These are phyloP conservation scores for Sander lucioperca DNA, from an alignment of 2,113 vertebrate species.

Conservation along the genomic window DNA sequence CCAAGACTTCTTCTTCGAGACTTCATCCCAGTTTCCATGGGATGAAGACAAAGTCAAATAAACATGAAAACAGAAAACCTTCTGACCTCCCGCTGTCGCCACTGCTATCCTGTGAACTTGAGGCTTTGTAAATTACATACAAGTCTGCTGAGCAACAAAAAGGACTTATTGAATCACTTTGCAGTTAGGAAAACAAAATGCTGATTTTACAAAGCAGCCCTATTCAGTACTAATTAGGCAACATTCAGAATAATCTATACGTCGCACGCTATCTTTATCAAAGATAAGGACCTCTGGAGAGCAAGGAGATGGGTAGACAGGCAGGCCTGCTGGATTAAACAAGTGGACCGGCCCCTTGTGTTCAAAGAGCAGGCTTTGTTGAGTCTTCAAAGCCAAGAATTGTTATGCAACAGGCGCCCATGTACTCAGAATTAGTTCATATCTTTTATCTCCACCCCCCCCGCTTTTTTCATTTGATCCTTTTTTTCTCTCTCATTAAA, in stretches of 20 bases:
- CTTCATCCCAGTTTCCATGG: no score
- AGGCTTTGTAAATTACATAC: constrained; percentile 33
- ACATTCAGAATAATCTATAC: neutral
- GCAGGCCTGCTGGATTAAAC: constrained; percentile 64
- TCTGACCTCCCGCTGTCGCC: constrained; percentile 16
- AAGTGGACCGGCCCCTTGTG: constrained; percentile 58
- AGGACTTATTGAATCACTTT: neutral
- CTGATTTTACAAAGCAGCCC: neutral
- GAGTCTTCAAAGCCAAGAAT: constrained; percentile 73
- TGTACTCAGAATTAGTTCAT: constrained; percentile 69
- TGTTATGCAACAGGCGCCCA: constrained; percentile 72
- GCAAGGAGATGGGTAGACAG: constrained; percentile 19
- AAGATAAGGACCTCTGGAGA: constrained; percentile 31
- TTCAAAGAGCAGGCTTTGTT: constrained; percentile 70
- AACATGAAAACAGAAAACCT: constrained; percentile 26
- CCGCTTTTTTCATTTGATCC: constrained; percentile 53
- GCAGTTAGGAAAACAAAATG: neutral
- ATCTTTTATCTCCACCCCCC: constrained; percentile 61
- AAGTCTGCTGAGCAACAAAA: constrained; percentile 8
- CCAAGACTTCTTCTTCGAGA: no score
- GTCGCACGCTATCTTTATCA: neutral
- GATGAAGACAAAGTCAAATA: constrained; percentile 49
- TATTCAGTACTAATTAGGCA: neutral
- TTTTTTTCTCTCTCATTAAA: constrained; percentile 57
- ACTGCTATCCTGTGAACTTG: constrained; percentile 31